Evolutionary conservation across 2,113 vertebrate species (phyloP).

Genomic region (Halichoeres trimaculatus): DNA sequence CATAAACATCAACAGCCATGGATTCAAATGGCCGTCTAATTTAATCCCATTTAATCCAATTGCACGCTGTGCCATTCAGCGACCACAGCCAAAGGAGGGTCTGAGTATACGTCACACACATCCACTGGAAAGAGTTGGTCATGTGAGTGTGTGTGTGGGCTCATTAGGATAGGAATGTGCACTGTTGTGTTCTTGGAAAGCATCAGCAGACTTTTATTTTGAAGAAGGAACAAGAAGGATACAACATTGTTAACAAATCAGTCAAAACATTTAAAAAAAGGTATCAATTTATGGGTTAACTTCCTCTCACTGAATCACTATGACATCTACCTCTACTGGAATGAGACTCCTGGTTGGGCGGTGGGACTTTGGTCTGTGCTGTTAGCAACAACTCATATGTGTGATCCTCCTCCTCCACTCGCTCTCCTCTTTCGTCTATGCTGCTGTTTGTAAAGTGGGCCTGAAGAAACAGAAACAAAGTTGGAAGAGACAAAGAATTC

Average conservation of each 20-base stretch:
- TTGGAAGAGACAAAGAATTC: neutral
- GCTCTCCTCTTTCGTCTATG: conserved; percentile 83
- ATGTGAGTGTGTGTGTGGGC: neutral
- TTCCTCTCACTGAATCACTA: neutral
- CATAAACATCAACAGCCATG: conserved; percentile 55
- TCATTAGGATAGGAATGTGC: conserved; percentile 1
- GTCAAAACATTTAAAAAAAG: too few relatives aligned
- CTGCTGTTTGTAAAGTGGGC: conserved; percentile 83
- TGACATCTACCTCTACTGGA: conserved; percentile 56
- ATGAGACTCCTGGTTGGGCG: conserved; percentile 48
- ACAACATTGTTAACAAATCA: neutral
- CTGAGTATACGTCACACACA: neutral
- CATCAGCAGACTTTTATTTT: neutral
- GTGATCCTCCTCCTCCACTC: conserved; percentile 88
- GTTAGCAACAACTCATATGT: conserved; percentile 92
- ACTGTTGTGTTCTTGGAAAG: neutral
- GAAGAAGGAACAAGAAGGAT: neutral
- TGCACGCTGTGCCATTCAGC: conserved; percentile 54
- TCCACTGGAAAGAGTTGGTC: neutral
- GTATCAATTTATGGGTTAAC: neutral
- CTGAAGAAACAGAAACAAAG: conserved; percentile 66
- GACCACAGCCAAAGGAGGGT: neutral
- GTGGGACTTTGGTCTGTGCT: conserved; percentile 90
- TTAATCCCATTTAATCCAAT: conserved; percentile 75
- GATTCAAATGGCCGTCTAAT: conserved; percentile 64